phyloP scores from a whole-genome alignment of 2,888 invertebrate species.

The Drosophila nr. perissopoda region DNA sequence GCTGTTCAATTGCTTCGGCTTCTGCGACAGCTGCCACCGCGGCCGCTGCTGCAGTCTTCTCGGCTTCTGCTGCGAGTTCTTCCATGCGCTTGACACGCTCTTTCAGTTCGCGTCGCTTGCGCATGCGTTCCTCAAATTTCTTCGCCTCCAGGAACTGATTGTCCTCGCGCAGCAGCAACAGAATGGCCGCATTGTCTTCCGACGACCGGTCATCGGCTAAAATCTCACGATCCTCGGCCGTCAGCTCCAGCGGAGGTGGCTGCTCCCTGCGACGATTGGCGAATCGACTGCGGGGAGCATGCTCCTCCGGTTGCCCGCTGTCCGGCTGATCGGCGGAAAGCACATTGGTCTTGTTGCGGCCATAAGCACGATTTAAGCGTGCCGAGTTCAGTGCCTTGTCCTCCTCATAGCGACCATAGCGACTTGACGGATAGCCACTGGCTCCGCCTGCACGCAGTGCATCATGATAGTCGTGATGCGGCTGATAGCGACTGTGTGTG shows the following conservation, averaged over 20 bases:
- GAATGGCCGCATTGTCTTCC: constrained; percentile 87
- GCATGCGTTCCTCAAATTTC: constrained; percentile 89
- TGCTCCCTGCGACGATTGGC: constrained; percentile 72
- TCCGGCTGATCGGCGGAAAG: constrained; percentile 38
- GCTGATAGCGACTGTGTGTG: constrained; percentile 73
- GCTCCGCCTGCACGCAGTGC: constrained; percentile 74
- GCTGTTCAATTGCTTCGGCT: constrained; percentile 28
- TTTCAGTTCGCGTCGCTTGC: constrained; percentile 92
- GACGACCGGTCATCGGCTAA: constrained; percentile 85
- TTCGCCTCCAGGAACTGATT: constrained; percentile 85
- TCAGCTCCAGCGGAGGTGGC: constrained; percentile 63
- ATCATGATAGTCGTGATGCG: constrained; percentile 80
- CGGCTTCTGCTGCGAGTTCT: constrained; percentile 81
- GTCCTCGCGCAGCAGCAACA: constrained; percentile 84
- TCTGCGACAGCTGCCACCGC: constrained; percentile 47
- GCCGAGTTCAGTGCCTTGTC: constrained; percentile 38
- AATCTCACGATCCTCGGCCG: constrained; percentile 83
- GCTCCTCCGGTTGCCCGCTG: constrained; percentile 50
- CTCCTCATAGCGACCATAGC: constrained; percentile 72
- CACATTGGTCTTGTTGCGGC: constrained; percentile 71
- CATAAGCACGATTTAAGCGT: constrained; percentile 70
- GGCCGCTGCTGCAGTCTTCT: constrained; percentile 71
- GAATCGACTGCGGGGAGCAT: constrained; percentile 73
- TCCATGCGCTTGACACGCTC: constrained; percentile 93
- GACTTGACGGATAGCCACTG: constrained; percentile 67